A percentile compares a stretch with the other conserved stretches of the same genome.
These are phyloP conservation scores for Manduca sexta DNA, from an alignment of 1,140 invertebrate species.

Conservation along the genomic window DNA sequence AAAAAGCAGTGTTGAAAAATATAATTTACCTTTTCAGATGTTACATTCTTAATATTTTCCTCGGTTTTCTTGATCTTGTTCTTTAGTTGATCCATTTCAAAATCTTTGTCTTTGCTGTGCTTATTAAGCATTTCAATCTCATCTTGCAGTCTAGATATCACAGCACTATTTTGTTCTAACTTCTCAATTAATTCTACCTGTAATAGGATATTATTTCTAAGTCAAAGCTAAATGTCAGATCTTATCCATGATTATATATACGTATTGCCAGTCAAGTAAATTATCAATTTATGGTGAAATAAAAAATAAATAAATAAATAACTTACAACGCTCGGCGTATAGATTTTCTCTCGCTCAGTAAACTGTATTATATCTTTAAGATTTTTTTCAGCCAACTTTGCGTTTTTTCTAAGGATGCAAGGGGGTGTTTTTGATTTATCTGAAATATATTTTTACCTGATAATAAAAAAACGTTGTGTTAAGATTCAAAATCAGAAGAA, in stretches of 20 bases:
- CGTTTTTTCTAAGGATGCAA: slow-evolving; percentile 52
- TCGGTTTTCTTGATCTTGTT: slow-evolving; percentile 35
- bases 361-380: slow-evolving; percentile 56
- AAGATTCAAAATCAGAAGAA: not conserved
- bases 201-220: too few species aligned
- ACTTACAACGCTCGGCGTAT: slow-evolving; percentile 46
- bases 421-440: slow-evolving; percentile 60
- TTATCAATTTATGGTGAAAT: too few species aligned
- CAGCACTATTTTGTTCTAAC: slow-evolving; percentile 37
- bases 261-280: too few species aligned
- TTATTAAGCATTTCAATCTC: slow-evolving; percentile 28
- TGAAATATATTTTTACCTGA: slow-evolving; percentile 23
- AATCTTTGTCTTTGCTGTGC: slow-evolving; percentile 39
- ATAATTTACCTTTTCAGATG: slow-evolving; percentile 31
- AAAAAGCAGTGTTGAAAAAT: too few species aligned
- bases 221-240: too few species aligned
- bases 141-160: slow-evolving; percentile 41
- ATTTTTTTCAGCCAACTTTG: slow-evolving; percentile 49
- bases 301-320: too few species aligned
- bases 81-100: slow-evolving; percentile 40
- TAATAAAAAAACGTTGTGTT: not conserved
- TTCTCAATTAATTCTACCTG: slow-evolving; percentile 55
- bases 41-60: slow-evolving; percentile 32
- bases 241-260: too few species aligned
- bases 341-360: slow-evolving; percentile 54